These are phyloP conservation scores for Ancistrus triradiatus DNA, from an alignment of 2,113 vertebrate genomes.

Conservation along the genomic window DNA sequence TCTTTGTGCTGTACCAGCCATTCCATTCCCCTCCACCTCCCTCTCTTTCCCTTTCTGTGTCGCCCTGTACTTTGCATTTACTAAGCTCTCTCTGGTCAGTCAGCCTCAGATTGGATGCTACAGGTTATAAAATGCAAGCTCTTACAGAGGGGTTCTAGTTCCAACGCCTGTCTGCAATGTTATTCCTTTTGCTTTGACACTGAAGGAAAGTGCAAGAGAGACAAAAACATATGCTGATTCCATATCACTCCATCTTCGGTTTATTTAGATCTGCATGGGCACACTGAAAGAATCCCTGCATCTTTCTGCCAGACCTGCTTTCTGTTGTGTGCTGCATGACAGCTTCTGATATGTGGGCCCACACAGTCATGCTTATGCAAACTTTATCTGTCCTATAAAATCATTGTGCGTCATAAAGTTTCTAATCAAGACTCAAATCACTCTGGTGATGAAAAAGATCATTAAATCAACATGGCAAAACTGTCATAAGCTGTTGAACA, in stretches of 20 bases:
- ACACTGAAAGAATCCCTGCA: conserved; percentile 17
- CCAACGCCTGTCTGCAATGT: conserved; percentile 17
- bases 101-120: background rate
- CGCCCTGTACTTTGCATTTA: conserved; percentile 10
- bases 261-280: conserved; percentile 15
- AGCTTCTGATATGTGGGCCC: conserved; percentile 17
- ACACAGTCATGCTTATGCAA: conserved; percentile 1
- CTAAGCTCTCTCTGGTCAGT: conserved; percentile 19
- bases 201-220: background rate
- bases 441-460: conserved; percentile 8
- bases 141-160: conserved; percentile 18
- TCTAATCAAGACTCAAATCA: no score
- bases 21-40: background rate
- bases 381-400: conserved; percentile 31
- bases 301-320: no score
- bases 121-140: conserved; percentile 10
- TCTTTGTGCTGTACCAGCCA: background rate
- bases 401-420: conserved; percentile 17
- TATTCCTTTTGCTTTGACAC: conserved; percentile 17
- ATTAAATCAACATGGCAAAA: background rate
- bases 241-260: conserved; percentile 17
- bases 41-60: background rate
- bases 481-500: background rate
- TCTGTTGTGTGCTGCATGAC: conserved; percentile 20
- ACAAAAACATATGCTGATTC: conserved; percentile 2